Percentiles rank a stretch among this genome's conserved stretches.
Conservation (phyloP, 2,797 vertebrate species). For the Hozukius guyotensis region DNA sequence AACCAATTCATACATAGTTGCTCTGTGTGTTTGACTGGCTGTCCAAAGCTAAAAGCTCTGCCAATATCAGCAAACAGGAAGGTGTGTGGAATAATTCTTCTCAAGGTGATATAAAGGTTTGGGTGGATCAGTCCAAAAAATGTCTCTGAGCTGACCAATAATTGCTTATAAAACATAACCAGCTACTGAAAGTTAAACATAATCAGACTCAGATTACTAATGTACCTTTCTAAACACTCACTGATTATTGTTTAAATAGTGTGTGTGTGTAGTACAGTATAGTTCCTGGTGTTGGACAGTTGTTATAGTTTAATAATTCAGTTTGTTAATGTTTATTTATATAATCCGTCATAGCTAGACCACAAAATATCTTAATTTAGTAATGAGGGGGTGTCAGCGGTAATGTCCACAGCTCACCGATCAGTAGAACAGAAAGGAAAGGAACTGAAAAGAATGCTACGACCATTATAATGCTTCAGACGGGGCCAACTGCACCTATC, state of each 20-base stretch:
- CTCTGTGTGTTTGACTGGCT: slow-evolving; percentile 4
- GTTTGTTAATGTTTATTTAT: slow-evolving; percentile 25
- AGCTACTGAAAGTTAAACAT: slow-evolving; percentile 45
- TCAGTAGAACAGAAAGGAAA: background rate
- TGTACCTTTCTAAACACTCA: slow-evolving; percentile 20
- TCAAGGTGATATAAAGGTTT: background rate
- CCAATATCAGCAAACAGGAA: slow-evolving; percentile 22
- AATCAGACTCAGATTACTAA: slow-evolving; percentile 36
- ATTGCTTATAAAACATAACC: slow-evolving; percentile 36
- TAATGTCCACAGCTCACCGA: background rate
- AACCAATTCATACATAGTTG: background rate
- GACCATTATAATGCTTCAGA: background rate
- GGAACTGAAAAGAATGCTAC: background rate
- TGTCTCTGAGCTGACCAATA: slow-evolving; percentile 7
- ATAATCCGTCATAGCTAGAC: background rate
- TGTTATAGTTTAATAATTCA: slow-evolving; percentile 21
- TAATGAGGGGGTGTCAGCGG: background rate
- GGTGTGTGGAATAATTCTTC: background rate
- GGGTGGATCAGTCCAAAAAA: background rate
- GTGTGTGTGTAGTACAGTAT: background rate
- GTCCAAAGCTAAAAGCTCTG: background rate
- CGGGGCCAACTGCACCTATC: background rate
- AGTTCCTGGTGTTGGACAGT: slow-evolving; percentile 16
- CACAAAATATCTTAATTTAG: slow-evolving; percentile 2
- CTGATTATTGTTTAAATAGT: slow-evolving; percentile 46